Evolutionary conservation across 2,113 vertebrate genomes (phyloP).

Genomic region (Rattus rattus): DNA sequence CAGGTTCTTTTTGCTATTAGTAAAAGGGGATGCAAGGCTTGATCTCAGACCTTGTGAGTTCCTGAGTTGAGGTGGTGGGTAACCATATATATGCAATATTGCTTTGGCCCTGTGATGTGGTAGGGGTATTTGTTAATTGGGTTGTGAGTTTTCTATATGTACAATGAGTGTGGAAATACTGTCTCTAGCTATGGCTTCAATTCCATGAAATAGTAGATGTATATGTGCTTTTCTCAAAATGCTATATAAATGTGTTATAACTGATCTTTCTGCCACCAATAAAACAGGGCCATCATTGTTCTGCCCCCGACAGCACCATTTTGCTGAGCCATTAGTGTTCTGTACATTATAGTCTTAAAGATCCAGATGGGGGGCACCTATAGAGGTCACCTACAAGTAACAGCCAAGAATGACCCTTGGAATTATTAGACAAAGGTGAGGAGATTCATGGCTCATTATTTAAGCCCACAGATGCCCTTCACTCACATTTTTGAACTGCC

Average conservation of each 20-base stretch:
- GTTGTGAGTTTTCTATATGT: background rate
- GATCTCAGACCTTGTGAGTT: background rate
- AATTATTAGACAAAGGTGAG: background rate
- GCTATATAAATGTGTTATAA: background rate
- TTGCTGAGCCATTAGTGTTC: conserved; percentile 37
- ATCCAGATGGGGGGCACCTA: background rate
- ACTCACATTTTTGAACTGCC: background rate
- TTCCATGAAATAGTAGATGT: background rate
- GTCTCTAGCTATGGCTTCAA: background rate
- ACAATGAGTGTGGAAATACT: background rate
- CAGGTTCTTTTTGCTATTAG: background rate
- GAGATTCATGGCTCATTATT: background rate
- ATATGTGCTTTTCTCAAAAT: background rate
- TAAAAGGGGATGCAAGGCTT: background rate
- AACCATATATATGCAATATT: fast-evolving
- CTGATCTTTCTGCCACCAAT: conserved; percentile 8
- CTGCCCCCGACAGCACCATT: conserved; percentile 23
- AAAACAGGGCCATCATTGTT: conserved; percentile 7
- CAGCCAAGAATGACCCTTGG: background rate
- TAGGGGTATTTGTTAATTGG: background rate
- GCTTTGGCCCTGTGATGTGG: background rate
- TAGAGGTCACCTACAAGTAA: background rate
- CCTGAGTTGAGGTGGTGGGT: background rate
- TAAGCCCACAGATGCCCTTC: background rate
- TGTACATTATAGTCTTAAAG: background rate